Percentiles rank a stretch among this genome's conserved stretches.
Conservation (phyloP, 2,113 vertebrate species). For the Brachionichthys hirsutus region DNA sequence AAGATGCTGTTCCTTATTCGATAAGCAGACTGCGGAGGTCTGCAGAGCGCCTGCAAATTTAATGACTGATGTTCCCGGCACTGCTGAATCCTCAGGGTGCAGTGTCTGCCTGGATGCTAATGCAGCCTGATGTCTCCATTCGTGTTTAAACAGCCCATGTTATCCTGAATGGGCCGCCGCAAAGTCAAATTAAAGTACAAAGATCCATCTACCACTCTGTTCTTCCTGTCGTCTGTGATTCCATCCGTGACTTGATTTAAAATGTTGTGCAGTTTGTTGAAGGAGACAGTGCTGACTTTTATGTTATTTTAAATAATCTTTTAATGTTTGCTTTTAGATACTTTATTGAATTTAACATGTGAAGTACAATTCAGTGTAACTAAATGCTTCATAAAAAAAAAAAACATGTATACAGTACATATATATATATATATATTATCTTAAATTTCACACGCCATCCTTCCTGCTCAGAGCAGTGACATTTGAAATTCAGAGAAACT, state of each 20-base stretch:
- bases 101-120: constrained; percentile 61
- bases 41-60: constrained; percentile 66
- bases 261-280: background rate
- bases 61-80: constrained; percentile 72
- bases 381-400: constrained; percentile 14
- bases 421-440: background rate
- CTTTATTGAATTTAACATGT: background rate
- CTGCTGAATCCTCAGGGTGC: constrained; percentile 56
- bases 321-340: background rate
- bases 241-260: constrained; percentile 1
- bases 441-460: constrained; percentile 2
- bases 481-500: too few relatives aligned
- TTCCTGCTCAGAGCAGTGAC: too few relatives aligned
- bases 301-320: background rate
- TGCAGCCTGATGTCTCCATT: constrained; percentile 62
- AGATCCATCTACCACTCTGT: constrained; percentile 14
- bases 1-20: constrained; percentile 22
- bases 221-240: constrained; percentile 15
- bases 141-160: constrained; percentile 63
- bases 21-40: constrained; percentile 33
- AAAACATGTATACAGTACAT: too few relatives aligned
- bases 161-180: constrained; percentile 36
- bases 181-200: constrained; percentile 47
- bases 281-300: too few relatives aligned
- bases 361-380: constrained; percentile 3